Conservation (phyloP, 2,113 vertebrate species). For the Dendropsophus ebraccatus region DNA sequence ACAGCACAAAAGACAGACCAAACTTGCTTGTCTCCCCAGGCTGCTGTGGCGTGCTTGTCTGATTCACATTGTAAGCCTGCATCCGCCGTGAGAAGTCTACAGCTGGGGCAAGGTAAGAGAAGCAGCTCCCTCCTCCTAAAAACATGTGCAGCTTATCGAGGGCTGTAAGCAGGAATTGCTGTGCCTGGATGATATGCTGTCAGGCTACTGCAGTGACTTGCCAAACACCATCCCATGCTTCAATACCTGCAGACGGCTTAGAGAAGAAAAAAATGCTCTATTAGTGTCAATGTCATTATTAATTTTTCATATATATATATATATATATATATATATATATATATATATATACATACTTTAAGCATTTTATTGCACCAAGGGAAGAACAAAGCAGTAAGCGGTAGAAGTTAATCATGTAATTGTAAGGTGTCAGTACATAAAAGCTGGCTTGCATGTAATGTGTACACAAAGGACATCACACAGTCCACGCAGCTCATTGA, state of each 20-base stretch:
- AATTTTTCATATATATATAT: neutral
- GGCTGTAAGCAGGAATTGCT: conserved; percentile 3
- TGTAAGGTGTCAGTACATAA: conserved; percentile 7
- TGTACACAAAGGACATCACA: neutral
- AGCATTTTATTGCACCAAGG: neutral
- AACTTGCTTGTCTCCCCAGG: conserved; percentile 42
- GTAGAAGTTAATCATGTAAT: neutral
- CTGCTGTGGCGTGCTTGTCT: neutral
- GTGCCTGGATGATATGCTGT: conserved; percentile 44
- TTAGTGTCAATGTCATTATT: neutral
- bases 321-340: neutral
- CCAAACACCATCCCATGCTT: conserved; percentile 26
- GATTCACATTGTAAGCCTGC: conserved; percentile 41
- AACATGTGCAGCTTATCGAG: conserved; percentile 60
- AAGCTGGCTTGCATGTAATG: neutral
- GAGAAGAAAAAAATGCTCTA: neutral
- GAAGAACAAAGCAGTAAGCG: neutral
- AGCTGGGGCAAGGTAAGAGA: conserved; percentile 38
- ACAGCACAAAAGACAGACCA: conserved; percentile 48
- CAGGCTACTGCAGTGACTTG: neutral
- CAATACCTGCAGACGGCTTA: neutral
- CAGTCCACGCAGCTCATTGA: neutral
- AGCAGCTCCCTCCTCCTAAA: conserved; percentile 59
- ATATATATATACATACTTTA: too few species aligned
- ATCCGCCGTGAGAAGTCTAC: conserved; percentile 62